Base-by-base conservation (phyloP, 2,113 vertebrate species). In the Neomonachus schauinslandi region DNA sequence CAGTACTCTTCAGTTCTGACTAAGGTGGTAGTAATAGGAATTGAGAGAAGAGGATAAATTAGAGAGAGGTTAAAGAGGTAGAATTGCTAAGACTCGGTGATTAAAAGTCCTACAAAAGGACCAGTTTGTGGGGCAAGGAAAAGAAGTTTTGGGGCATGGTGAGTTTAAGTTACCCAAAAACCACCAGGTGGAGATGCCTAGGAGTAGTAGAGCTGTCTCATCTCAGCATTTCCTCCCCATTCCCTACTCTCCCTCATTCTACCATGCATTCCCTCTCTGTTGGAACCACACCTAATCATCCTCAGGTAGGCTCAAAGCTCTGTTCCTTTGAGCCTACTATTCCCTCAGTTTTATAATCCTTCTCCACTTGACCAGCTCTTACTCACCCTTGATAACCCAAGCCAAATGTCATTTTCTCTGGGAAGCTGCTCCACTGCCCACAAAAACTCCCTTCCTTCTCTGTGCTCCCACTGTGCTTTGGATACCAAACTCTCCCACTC, bases 331-430 rank as follows among this genome's bases (percentile, higher is more conserved):
- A 76, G 4, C n/a, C 46, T 55, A 55, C 39, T 93, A 22, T 55
- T 59, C 9, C 49, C 11, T 89, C 39, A 77, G 10, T 90, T 93
- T 87, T 96, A 76, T 80, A 94, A 67, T 74, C 33, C 22, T 96
- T 96, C 72, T 79, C 82, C 31, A 65, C 55, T 9, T 80, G 22
- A 88, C 22, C 31, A 93, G 71, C 21, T 92, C 39, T 31, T 94
- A 83, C 33, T 63, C 42, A 76, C 2, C 15, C 31, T 79, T 95
- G n/a, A 95, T 71, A 93, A 91, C 12, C 28, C 71, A 97, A 96
- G 76, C 81, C 39, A 94, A 95, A 90, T 93, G 39, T 94, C 16
- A 80, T 90, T 94, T 97, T 88, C 28, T 95, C 72, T 85, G 15
- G 83, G 84, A 95, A 95, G 24, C 15, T 96, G 36, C 9, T 82